These are phyloP conservation scores for Gracilinanus agilis DNA, from an alignment of 2,113 vertebrate genomes.

Conservation along the genomic window DNA sequence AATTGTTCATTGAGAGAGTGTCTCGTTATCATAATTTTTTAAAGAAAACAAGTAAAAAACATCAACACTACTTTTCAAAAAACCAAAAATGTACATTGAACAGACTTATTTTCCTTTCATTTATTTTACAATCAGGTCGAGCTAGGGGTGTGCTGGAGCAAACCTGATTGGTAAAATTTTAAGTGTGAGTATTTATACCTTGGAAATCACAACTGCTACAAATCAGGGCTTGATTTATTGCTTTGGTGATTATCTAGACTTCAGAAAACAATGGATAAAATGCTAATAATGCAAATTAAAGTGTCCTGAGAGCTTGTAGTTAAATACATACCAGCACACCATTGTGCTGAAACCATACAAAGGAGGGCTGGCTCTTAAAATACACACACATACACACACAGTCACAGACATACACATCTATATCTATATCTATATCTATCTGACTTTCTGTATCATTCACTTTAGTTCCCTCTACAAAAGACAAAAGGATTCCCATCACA, in stretches of 20 bases:
- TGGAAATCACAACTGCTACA: not conserved
- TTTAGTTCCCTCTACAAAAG: not conserved
- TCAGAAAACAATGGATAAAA: not conserved
- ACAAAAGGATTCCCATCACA: constrained; percentile 1
- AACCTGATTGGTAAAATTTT: not conserved
- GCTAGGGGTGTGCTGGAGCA: not conserved
- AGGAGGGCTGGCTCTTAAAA: not conserved
- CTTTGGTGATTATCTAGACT: not conserved
- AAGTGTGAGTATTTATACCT: not conserved
- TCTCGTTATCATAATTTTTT: not conserved
- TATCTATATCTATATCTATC: not conserved
- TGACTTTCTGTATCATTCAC: not conserved
- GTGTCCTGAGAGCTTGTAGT: not conserved
- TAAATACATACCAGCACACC: not conserved
- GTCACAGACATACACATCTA: no score
- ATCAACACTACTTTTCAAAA: not conserved
- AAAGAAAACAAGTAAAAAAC: not conserved
- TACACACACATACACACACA: no score
- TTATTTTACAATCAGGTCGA: not conserved
- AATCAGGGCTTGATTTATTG: not conserved
- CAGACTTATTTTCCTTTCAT: not conserved
- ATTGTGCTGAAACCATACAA: not conserved
- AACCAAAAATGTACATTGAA: not conserved
- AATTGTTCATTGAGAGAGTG: not conserved
- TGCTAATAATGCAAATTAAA: not conserved